Evolutionary conservation across 1,140 invertebrate genomes (phyloP).

Genomic region (Magallana ariakensis): DNA sequence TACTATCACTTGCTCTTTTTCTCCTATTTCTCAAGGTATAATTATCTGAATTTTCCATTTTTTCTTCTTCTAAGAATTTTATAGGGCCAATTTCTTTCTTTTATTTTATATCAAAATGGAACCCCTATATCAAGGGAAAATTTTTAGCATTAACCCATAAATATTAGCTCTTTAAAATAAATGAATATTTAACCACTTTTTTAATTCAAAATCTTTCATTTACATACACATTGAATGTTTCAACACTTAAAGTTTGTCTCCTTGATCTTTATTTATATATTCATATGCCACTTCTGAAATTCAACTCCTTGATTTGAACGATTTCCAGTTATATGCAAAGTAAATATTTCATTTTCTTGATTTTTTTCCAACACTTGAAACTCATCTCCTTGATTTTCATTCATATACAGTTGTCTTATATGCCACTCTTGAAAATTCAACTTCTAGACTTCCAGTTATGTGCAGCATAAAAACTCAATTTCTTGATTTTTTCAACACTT

Average conservation of each 20-base stretch:
- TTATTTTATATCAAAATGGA: not conserved
- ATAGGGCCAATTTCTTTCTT: not conserved
- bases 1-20: not conserved
- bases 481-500: not conserved
- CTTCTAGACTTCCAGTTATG: not conserved
- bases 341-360: not conserved
- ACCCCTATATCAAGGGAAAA: not conserved
- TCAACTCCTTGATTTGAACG: not conserved
- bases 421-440: not conserved
- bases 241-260: not conserved
- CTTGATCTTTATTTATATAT: not conserved
- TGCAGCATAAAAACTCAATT: not conserved
- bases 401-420: not conserved
- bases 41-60: not conserved
- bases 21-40: not conserved
- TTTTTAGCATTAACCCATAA: not conserved
- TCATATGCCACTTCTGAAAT: not conserved
- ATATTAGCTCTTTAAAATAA: slow-evolving; percentile 4
- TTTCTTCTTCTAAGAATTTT: not conserved
- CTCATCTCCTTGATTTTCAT: not conserved
- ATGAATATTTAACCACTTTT: not conserved
- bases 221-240: not conserved
- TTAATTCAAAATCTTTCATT: not conserved
- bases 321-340: not conserved
- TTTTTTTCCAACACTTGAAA: not conserved